Evolutionary conservation across 2,797 vertebrate species (phyloP).

Genomic region (Crenuchus spilurus): DNA sequence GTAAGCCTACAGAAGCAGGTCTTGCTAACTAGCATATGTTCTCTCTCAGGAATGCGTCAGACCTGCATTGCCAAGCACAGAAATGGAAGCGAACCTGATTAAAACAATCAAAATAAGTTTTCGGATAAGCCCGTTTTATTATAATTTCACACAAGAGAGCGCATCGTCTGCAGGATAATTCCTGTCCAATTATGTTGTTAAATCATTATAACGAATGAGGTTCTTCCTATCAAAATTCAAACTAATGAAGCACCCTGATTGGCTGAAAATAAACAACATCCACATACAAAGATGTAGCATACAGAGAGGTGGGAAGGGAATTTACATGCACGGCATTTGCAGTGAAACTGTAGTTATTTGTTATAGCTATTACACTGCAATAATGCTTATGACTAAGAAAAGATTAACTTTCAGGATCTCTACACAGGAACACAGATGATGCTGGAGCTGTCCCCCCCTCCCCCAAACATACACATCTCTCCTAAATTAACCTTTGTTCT

Average conservation of each 20-base stretch:
- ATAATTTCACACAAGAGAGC: conserved; percentile 6
- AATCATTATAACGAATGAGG: background rate
- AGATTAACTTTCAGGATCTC: no score
- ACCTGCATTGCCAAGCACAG: conserved; percentile 9
- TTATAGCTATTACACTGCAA: no score
- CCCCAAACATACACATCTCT: no score
- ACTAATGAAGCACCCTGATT: conserved; percentile 9
- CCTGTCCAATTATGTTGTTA: background rate
- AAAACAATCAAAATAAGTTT: conserved; percentile 33
- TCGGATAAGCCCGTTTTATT: conserved; percentile 11
- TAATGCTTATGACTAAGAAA: no score
- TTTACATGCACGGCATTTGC: background rate
- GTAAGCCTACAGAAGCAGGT: background rate
- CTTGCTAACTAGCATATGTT: conserved; percentile 27
- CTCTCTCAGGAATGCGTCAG: background rate
- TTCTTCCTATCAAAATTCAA: background rate
- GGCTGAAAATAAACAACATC: background rate
- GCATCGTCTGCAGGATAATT: background rate
- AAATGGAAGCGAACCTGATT: conserved; percentile 15
- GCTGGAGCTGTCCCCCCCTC: no score
- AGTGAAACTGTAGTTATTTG: no score
- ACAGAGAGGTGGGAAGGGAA: no score
- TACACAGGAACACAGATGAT: no score
- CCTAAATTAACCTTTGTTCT: no score
- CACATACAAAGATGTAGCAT: conserved; percentile 1